Conservation (phyloP, 2,113 vertebrate genomes). For the Tragelaphus imberbis region DNA sequence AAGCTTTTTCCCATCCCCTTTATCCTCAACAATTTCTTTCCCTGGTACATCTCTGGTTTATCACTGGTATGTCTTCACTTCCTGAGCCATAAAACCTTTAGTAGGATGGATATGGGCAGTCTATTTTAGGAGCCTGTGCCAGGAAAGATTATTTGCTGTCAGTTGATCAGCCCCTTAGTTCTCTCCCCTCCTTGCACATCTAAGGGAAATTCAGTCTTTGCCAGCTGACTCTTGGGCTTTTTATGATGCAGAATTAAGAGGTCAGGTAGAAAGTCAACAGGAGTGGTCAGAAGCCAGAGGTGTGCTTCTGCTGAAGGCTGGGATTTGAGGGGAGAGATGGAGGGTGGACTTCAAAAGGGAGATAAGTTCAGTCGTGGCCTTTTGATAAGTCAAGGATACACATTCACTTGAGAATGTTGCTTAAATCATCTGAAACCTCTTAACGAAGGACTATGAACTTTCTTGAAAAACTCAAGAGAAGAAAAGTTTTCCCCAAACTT, state of each 20-base stretch:
- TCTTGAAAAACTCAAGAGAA: not conserved
- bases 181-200: not conserved
- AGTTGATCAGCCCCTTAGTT: not conserved
- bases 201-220: not conserved
- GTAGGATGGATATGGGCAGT: not conserved
- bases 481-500: not conserved
- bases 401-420: not conserved
- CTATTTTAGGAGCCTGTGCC: not conserved
- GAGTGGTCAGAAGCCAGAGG: not conserved
- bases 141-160: not conserved
- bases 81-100: not conserved
- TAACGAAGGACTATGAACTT: not conserved
- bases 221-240: not conserved
- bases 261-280: not conserved
- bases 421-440: not conserved
- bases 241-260: not conserved
- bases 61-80: not conserved
- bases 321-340: not conserved
- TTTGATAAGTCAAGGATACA: not conserved
- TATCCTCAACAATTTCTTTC: not conserved
- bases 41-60: not conserved
- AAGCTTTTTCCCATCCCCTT: not conserved
- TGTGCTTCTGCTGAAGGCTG: not conserved
- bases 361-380: not conserved
- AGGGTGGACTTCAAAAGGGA: fast-evolving